Evolutionary conservation across 2,888 invertebrate species (phyloP).

Genomic region (Xylophagus ater): DNA sequence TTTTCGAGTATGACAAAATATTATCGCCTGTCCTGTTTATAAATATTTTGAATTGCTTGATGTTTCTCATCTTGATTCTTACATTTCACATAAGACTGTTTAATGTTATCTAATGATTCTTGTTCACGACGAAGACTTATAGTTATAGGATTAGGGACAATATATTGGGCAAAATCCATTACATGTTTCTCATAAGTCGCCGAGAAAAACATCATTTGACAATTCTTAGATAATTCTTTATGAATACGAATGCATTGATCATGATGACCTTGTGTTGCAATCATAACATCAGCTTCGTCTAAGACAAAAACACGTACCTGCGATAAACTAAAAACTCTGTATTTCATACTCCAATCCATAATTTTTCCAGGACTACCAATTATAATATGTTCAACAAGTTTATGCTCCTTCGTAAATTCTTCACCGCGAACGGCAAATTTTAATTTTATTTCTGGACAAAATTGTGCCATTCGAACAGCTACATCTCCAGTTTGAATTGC

Average conservation of each 20-base stretch:
- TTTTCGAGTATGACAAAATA: slow-evolving; percentile 89
- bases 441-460: too few relatives aligned
- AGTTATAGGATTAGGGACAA: too few relatives aligned
- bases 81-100: too few relatives aligned
- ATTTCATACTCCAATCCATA: slow-evolving; percentile 84
- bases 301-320: slow-evolving; percentile 91
- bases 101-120: slow-evolving; percentile 91
- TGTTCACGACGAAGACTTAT: slow-evolving; percentile 73
- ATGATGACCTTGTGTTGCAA: slow-evolving; percentile 93
- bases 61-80: slow-evolving; percentile 83
- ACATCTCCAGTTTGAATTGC: slow-evolving; percentile 97
- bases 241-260: too few relatives aligned
- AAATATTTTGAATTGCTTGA: slow-evolving; percentile 87
- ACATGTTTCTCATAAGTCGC: slow-evolving; percentile 92
- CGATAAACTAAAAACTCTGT: slow-evolving; percentile 69
- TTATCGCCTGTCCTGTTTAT: slow-evolving; percentile 96
- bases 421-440: too few relatives aligned
- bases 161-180: slow-evolving; percentile 91
- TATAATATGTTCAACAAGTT: slow-evolving; percentile 77
- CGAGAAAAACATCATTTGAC: slow-evolving; percentile 98
- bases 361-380: slow-evolving; percentile 98
- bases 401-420: slow-evolving; percentile 60
- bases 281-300: slow-evolving; percentile 99
- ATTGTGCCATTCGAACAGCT: slow-evolving; percentile 86
- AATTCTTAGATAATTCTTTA: slow-evolving; percentile 54